Percentiles rank a stretch among this genome's conserved stretches.
Conservation (phyloP, 2,888 invertebrate species). For the Diarsia dahlii region DNA sequence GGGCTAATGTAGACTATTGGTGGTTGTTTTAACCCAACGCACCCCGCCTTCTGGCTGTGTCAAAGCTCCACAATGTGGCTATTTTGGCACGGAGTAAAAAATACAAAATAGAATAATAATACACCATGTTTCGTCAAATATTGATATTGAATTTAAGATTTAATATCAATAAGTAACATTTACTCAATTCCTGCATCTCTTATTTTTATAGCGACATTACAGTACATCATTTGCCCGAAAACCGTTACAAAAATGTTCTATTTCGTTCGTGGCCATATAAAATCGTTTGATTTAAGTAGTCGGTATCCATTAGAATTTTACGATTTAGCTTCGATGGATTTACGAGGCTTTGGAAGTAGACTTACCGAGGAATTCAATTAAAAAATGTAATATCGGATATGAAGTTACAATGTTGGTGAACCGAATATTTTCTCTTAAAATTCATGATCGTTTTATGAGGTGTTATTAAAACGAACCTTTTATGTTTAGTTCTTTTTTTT, state of each 20-base stretch:
- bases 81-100: no score
- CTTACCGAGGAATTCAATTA: slow-evolving; percentile 54
- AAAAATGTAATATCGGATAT: slow-evolving; percentile 39
- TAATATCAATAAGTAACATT: slow-evolving; percentile 2
- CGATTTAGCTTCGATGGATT: slow-evolving; percentile 51
- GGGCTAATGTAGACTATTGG: no score
- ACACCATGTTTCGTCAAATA: background rate
- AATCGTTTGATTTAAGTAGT: slow-evolving; percentile 54
- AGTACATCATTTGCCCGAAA: slow-evolving; percentile 31
- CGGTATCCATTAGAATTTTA: slow-evolving; percentile 50
- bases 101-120: no score
- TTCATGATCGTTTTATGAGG: background rate
- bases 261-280: slow-evolving; percentile 47
- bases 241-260: slow-evolving; percentile 38
- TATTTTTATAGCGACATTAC: slow-evolving; percentile 43
- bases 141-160: background rate
- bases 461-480: background rate
- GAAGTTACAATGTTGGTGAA: slow-evolving; percentile 22
- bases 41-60: no score
- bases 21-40: no score
- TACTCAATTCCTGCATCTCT: slow-evolving; percentile 11
- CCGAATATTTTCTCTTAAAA: slow-evolving; percentile 11
- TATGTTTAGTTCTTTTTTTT: background rate
- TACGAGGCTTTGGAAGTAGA: slow-evolving; percentile 45
- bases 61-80: no score